A percentile compares a stretch with the other conserved stretches of the same genome.
These are phyloP conservation scores for Amphimedon queenslandica DNA, from an alignment of 37 sponge, comb jelly and placozoan genomes.

Conservation along the genomic window DNA sequence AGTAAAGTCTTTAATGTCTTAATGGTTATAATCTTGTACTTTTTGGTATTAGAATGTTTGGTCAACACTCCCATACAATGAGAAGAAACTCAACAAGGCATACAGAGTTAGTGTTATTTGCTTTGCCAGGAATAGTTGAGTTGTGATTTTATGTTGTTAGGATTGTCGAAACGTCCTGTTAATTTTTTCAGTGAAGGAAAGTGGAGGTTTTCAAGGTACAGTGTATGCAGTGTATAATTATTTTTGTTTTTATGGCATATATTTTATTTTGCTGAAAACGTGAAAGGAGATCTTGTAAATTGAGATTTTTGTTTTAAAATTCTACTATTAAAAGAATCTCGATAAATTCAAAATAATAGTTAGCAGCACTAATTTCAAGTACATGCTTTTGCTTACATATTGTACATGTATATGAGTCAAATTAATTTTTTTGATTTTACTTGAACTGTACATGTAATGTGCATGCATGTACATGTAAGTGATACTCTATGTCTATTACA, in stretches of 20 bases:
- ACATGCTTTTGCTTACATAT: background rate
- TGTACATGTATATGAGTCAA: background rate
- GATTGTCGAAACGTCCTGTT: slow-evolving; percentile 89
- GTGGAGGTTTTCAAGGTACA: slow-evolving; percentile 94
- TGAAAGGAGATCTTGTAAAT: background rate
- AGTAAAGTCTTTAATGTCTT: background rate
- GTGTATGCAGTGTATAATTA: no score
- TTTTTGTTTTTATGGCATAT: background rate
- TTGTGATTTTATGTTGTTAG: slow-evolving; percentile 14
- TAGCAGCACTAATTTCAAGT: background rate
- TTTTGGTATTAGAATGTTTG: slow-evolving; percentile 61
- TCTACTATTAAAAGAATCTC: background rate
- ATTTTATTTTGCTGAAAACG: background rate
- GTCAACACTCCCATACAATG: slow-evolving; percentile 91
- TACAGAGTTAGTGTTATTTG: slow-evolving; percentile 48
- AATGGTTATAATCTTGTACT: background rate
- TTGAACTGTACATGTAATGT: no score
- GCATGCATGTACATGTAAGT: background rate
- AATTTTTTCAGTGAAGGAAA: slow-evolving; percentile 93
- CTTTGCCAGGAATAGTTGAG: background rate
- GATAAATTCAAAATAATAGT: background rate
- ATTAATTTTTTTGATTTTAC: no score
- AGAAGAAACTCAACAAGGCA: slow-evolving; percentile 89
- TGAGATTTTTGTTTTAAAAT: background rate
- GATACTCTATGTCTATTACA: background rate